Evolutionary conservation across 2,797 vertebrate genomes (phyloP).

Genomic region (Novumbra hubbsi): DNA sequence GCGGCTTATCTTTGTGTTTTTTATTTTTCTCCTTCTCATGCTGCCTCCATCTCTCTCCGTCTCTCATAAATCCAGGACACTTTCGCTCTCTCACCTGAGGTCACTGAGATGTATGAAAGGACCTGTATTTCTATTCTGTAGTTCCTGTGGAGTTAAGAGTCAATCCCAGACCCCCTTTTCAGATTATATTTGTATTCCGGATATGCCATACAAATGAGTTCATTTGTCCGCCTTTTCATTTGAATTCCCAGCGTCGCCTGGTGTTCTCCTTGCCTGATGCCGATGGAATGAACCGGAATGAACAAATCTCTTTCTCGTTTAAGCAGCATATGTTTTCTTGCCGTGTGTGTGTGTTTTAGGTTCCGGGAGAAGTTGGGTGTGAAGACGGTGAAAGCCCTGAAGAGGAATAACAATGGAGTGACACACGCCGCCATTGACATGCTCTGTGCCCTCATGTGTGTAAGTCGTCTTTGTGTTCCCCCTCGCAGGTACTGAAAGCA

Average conservation of each 20-base stretch:
- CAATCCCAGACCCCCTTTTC: slow-evolving; percentile 47
- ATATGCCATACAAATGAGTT: slow-evolving; percentile 17
- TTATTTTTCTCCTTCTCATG: not conserved
- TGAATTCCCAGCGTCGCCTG: not conserved
- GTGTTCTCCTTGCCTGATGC: not conserved
- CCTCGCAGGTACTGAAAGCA: not conserved
- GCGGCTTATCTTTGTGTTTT: not conserved
- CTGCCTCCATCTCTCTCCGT: not conserved
- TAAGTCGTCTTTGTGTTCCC: slow-evolving; percentile 74
- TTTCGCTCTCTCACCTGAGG: slow-evolving; percentile 43
- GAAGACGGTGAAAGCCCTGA: slow-evolving; percentile 97
- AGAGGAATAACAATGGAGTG: slow-evolving; percentile 93
- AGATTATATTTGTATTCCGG: slow-evolving; percentile 28
- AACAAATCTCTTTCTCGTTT: slow-evolving; percentile 26
- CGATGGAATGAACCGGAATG: not conserved
- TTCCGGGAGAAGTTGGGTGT: slow-evolving; percentile 96
- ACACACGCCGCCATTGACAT: slow-evolving; percentile 96
- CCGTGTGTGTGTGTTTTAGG: slow-evolving; percentile 69
- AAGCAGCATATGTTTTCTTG: slow-evolving; percentile 8
- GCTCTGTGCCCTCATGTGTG: slow-evolving; percentile 99
- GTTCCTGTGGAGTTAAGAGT: slow-evolving; percentile 42
- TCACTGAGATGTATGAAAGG: slow-evolving; percentile 76
- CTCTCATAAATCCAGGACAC: slow-evolving; percentile 22
- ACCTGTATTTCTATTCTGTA: slow-evolving; percentile 58
- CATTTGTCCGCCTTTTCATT: not conserved